Conservation (phyloP, 2,113 vertebrate species). For the Sula dactylatra region DNA sequence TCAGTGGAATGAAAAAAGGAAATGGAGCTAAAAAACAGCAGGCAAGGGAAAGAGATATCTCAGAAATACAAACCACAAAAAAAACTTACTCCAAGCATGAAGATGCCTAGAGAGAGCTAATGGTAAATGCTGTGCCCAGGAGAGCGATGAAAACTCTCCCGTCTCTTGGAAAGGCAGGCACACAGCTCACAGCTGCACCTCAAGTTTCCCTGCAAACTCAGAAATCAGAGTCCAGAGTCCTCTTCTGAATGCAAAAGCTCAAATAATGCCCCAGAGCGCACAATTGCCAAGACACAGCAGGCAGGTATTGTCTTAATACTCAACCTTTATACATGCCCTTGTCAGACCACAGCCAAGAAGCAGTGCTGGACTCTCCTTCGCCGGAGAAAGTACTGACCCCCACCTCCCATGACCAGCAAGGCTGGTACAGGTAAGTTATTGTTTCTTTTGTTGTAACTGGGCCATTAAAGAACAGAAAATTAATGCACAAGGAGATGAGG, state of each 20-base stretch:
- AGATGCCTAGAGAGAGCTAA: background rate
- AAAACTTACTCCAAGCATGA: fast-evolving
- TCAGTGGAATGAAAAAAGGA: background rate
- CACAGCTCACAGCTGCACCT: background rate
- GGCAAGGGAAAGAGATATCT: background rate
- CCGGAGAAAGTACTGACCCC: background rate
- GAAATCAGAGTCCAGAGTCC: background rate
- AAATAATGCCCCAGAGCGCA: background rate
- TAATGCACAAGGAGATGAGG: background rate
- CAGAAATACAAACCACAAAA: background rate
- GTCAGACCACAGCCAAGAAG: background rate
- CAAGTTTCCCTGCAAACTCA: no score
- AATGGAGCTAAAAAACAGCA: background rate
- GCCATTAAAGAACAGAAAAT: background rate
- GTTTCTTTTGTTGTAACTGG: background rate
- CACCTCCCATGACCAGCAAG: background rate
- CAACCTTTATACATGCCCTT: background rate
- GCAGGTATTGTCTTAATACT: background rate
- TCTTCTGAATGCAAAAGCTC: background rate
- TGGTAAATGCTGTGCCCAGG: background rate
- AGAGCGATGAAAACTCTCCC: background rate
- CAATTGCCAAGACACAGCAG: background rate
- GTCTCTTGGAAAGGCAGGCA: background rate
- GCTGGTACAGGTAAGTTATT: background rate
- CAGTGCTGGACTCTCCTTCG: background rate